Conservation (phyloP, 2,888 invertebrate genomes). For the Mythimna pallens region DNA sequence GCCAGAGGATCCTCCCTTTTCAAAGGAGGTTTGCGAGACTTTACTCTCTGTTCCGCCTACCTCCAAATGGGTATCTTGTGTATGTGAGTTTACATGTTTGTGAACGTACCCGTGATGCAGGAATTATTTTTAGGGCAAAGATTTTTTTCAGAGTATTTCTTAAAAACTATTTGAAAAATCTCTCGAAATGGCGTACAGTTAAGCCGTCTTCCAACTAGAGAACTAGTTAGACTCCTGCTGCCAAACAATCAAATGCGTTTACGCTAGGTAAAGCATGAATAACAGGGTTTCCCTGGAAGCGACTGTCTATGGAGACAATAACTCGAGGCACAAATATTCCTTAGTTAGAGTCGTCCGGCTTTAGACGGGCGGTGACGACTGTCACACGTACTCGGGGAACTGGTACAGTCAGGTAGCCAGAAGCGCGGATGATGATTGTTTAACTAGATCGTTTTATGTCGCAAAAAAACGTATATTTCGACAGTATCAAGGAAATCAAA, state of each 20-base stretch:
- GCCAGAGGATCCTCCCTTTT: too few relatives aligned
- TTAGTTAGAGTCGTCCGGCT: conserved; percentile 20
- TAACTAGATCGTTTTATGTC: neutral
- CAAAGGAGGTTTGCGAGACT: too few relatives aligned
- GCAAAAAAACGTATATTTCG: too few relatives aligned
- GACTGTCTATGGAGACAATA: conserved; percentile 15
- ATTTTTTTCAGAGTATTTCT: neutral
- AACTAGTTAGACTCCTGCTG: neutral
- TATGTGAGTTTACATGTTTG: too few relatives aligned
- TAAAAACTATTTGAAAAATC: neutral
- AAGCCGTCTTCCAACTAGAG: neutral
- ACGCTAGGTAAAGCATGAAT: conserved; percentile 1
- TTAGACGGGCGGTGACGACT: conserved; percentile 3
- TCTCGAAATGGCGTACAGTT: neutral
- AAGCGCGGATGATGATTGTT: neutral
- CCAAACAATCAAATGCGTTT: neutral
- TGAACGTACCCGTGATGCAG: too few relatives aligned
- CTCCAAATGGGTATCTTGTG: too few relatives aligned
- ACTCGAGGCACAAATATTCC: conserved; percentile 28
- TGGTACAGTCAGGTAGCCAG: neutral
- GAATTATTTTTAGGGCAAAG: too few relatives aligned
- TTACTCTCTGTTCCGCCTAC: too few relatives aligned
- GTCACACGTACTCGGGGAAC: conserved; percentile 6
- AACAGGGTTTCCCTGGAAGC: conserved; percentile 6
- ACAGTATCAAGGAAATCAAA: too few relatives aligned